Evolutionary conservation across 1,140 invertebrate species (phyloP), one percentile per base, ranked within the genome.

Genomic region (Platyscapa corneri): DNA sequence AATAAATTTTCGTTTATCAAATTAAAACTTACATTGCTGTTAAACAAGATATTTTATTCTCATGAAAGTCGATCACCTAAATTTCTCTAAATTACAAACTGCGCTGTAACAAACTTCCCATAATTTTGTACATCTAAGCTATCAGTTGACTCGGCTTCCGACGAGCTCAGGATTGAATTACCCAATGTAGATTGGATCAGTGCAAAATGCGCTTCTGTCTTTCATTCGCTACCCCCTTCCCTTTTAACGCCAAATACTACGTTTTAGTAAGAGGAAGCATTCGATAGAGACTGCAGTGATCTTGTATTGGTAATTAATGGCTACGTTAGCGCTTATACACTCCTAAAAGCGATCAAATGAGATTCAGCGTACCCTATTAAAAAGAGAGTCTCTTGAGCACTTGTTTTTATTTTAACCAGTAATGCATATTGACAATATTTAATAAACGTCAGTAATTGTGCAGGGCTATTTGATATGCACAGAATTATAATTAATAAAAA

Each of bases 81-180:
- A 60, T 12, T 49, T 65, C 72, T 67, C 34, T 56, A 84, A 84
- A 78, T 84, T 70, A 84, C 75, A 78, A 77, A 42, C 6, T 10
- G 0, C 14, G 27, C 30, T 37, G n/a, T 70, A 37, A 18, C 6
- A 72, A 46, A 83, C 56, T 83, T 77, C 39, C 49, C 82, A 18
- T 83, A 77, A 77, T 77, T 70, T 53, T 42, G n/a, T 32, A 8
- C n/a, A 3, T 10, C 23, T 30, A n/a, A 12, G 6, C 1, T 76
- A 67, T 46, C 42, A 53, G 34, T 53, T 53, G 56, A 79, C 53
- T 37, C 18, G 39, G 6, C 49, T 77, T 49, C 39, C 74, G 56
- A 75, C n/a, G 72, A 75, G 53, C 39, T 75, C 27, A 30, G 72
- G 56, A 84, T 84, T 84, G 37, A 77, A 78, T 70, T 78, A 83